Evolutionary conservation across 2,797 vertebrate genomes (phyloP).

Genomic region (Peromyscus aztecus): DNA sequence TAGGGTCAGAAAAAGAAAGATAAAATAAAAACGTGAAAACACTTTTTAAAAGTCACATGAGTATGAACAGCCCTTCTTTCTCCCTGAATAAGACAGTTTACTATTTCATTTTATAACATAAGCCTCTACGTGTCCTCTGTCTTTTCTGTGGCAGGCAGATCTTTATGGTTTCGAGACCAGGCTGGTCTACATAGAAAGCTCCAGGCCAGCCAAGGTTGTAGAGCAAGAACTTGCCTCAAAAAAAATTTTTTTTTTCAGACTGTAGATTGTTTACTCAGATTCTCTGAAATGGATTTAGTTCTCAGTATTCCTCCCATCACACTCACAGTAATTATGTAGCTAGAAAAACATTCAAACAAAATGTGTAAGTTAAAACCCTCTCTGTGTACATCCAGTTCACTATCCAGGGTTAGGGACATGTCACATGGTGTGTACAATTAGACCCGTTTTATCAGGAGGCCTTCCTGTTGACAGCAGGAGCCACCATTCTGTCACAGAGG

Average conservation of each 20-base stretch:
- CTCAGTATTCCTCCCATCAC: background rate
- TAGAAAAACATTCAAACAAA: background rate
- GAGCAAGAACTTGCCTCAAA: background rate
- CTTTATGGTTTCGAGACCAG: background rate
- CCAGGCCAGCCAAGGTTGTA: background rate
- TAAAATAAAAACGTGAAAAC: conserved; percentile 4
- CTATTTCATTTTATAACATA: conserved; percentile 17
- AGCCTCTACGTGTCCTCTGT: background rate
- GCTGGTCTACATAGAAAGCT: background rate
- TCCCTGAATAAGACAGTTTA: background rate
- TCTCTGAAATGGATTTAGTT: background rate
- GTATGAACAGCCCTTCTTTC: background rate
- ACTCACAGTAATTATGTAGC: conserved; percentile 11
- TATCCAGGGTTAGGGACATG: background rate
- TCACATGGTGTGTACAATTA: conserved; percentile 18
- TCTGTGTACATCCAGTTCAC: background rate
- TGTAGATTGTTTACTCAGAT: background rate
- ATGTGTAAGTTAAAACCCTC: background rate
- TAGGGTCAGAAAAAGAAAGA: conserved; percentile 2
- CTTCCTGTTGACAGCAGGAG: conserved; percentile 8
- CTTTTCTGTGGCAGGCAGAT: background rate
- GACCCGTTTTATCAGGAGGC: background rate
- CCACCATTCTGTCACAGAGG: conserved; percentile 43
- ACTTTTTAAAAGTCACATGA: conserved; percentile 20
- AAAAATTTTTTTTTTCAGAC: background rate